Evolutionary conservation across 2,888 invertebrate genomes (phyloP).

Genomic region (Branchellion lobata): DNA sequence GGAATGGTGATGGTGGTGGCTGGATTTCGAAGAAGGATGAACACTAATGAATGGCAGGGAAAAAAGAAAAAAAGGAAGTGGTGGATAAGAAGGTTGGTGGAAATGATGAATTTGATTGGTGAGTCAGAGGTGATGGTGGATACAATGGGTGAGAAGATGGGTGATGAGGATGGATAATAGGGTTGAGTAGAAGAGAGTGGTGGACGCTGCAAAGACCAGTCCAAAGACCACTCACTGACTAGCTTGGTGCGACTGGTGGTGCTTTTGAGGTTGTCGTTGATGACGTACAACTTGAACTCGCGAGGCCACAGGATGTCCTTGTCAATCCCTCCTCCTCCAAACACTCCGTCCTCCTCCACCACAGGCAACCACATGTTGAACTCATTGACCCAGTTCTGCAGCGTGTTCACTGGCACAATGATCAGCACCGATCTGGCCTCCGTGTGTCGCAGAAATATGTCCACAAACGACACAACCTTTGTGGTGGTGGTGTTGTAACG

Average conservation of each 20-base stretch:
- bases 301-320: slow-evolving; percentile 66
- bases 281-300: slow-evolving; percentile 81
- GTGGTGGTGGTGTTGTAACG: slow-evolving; percentile 63
- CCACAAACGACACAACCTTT: slow-evolving; percentile 84
- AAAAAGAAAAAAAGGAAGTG: not conserved
- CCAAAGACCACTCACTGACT: slow-evolving; percentile 66
- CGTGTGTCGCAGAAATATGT: slow-evolving; percentile 89
- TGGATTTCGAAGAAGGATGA: not conserved
- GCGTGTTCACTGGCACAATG: slow-evolving; percentile 96
- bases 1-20: not conserved
- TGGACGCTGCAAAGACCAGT: slow-evolving; percentile 54
- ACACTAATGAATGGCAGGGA: not conserved
- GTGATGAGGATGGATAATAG: too few relatives aligned
- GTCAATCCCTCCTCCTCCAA: slow-evolving; percentile 33
- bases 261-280: slow-evolving; percentile 92
- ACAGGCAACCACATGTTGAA: slow-evolving; percentile 93
- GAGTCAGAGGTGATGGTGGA: too few relatives aligned
- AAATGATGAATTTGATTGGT: too few relatives aligned
- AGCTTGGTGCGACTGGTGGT: slow-evolving; percentile 76
- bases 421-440: slow-evolving; percentile 83
- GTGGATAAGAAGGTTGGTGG: too few relatives aligned
- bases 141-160: too few relatives aligned
- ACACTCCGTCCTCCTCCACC: slow-evolving; percentile 37
- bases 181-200: too few relatives aligned
- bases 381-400: slow-evolving; percentile 96